Evolutionary conservation across 2,888 invertebrate species (phyloP).

Genomic region (Plebejus argus): DNA sequence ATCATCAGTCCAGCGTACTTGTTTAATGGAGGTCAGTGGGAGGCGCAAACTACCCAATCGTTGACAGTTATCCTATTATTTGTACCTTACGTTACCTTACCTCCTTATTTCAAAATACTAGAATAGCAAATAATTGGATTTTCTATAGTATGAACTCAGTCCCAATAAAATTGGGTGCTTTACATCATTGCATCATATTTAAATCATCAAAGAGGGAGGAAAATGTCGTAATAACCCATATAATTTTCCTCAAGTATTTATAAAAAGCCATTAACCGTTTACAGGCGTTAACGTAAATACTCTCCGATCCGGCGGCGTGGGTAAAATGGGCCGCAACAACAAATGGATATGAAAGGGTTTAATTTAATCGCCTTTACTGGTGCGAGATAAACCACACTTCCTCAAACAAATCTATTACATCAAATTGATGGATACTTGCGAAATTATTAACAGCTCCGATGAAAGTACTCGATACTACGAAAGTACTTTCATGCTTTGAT

Average conservation of each 20-base stretch:
- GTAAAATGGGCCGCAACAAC: constrained; percentile 47
- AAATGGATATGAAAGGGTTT: constrained; percentile 40
- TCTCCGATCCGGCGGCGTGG: constrained; percentile 43
- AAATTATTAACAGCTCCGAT: constrained; percentile 2
- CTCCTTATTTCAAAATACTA: no score
- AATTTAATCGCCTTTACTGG: constrained; percentile 21
- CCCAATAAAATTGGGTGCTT: no score
- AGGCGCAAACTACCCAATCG: no score
- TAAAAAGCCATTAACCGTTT: constrained; percentile 13
- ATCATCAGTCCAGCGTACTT: no score
- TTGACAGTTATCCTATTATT: no score
- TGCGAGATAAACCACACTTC: constrained; percentile 28
- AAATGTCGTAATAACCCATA: not conserved
- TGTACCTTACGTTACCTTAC: no score
- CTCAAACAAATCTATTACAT: constrained; percentile 18
- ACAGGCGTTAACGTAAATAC: constrained; percentile 27
- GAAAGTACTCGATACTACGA: not conserved
- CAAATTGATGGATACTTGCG: constrained; percentile 16
- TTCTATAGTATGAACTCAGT: no score
- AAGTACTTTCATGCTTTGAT: not conserved
- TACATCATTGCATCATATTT: no score
- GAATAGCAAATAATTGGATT: no score
- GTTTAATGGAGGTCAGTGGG: no score
- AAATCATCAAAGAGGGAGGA: not conserved
- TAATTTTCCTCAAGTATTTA: not conserved